Base-by-base conservation (phyloP, 2,797 vertebrate species). In the Cyprinodon diabolis region DNA sequence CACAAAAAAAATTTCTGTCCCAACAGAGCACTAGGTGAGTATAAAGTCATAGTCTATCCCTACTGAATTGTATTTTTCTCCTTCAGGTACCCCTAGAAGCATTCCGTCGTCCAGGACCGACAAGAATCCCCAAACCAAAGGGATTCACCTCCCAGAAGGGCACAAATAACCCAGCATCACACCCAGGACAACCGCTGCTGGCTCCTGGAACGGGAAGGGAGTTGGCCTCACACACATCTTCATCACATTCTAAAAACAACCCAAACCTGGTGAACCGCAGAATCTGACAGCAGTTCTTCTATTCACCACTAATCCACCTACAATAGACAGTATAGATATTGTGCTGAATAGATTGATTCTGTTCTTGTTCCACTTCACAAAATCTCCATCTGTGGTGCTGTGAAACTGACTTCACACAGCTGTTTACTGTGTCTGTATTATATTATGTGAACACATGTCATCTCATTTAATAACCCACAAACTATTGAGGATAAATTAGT, bases 111-210 rank as follows among this genome's bases (percentile, higher is more conserved):
- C 92, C 95, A 68, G 89, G 94, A 72, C 97, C 97, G 37, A 96
- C 96, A 23, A 90, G 94, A 72, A 98, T 96, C 80, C 97, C 97
- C 81, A 98, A 97, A 95, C 95, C 96, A 35, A 98, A 96, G 90
- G 83, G 95, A 78, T 92, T 48, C 66, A 76, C 79, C 75, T 85
- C 93, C 81, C 92, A 90, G 68, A 96, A 95, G 88, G 85, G 88
- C 83, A 87, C 91, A 21, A 89, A 75, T 81, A 85, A 84, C 88
- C 77, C 71, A 0, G 23, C n/a, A 10, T 65, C 85, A 12, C 69
- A n/a, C 45, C 52, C 12, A 3, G 87, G 82, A 1, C 86, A 77
- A 30, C 30, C 25, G 0, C 66, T 72, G 1, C 79, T 75, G 23
- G 45, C 56, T 35, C 69, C 75, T 4, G 6, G 69, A 0, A 1